These are phyloP conservation scores for Phylloscopus whistleri DNA, from an alignment of 2,113 vertebrate species.

Conservation along the genomic window DNA sequence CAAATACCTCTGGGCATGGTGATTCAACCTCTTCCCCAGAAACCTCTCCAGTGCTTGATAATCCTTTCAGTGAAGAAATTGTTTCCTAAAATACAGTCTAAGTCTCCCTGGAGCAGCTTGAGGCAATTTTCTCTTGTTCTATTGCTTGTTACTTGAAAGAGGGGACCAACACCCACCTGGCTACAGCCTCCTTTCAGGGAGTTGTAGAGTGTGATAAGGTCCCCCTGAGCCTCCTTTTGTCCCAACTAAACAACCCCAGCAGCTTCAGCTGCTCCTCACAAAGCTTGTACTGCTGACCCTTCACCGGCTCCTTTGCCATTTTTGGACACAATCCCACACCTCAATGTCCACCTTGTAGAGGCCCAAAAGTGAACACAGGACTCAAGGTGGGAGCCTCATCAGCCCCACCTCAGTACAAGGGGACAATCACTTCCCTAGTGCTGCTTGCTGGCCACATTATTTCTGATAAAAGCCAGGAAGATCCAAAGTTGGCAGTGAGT, in stretches of 20 bases:
- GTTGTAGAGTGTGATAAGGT: not conserved
- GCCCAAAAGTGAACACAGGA: not conserved
- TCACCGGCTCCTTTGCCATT: rapidly evolving
- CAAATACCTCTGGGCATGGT: not conserved
- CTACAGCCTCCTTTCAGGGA: not conserved
- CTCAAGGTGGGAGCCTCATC: not conserved
- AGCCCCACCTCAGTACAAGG: rapidly evolving
- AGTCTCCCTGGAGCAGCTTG: not conserved
- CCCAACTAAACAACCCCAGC: not conserved
- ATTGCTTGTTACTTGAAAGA: not conserved
- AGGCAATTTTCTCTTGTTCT: not conserved
- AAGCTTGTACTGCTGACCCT: not conserved
- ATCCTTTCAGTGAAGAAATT: not conserved
- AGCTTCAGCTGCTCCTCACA: not conserved
- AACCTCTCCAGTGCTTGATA: not conserved
- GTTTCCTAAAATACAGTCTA: not conserved
- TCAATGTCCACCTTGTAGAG: not conserved
- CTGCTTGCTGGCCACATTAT: not conserved
- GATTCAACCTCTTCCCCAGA: not conserved
- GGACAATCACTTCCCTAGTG: rapidly evolving
- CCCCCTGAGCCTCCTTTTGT: not conserved
- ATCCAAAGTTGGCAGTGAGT: not conserved
- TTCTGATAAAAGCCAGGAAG: not conserved
- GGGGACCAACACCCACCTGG: too few species aligned
- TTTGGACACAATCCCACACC: not conserved